Percentiles rank a stretch among this genome's conserved stretches.
Conservation (phyloP, 2,888 invertebrate genomes). For the Caenorhabditis sp. region DNA sequence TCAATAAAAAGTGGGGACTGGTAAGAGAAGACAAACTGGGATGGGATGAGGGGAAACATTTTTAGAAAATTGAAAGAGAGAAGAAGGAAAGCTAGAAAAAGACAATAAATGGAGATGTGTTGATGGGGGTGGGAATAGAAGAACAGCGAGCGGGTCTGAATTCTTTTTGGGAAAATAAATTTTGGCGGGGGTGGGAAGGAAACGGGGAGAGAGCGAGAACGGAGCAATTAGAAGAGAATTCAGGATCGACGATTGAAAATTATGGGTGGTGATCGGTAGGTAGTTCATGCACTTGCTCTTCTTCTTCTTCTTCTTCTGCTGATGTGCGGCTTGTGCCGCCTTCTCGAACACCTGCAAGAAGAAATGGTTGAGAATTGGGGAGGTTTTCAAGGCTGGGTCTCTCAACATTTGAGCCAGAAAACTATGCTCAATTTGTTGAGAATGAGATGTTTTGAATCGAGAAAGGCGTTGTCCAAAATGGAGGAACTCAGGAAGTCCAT, state of each 20-base stretch:
- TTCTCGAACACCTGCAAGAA: conserved; percentile 93
- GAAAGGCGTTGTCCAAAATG: background rate
- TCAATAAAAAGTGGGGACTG: no score
- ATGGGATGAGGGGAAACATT: background rate
- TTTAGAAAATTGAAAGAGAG: background rate
- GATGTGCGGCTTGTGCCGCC: conserved; percentile 97
- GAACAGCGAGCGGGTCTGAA: conserved; percentile 21
- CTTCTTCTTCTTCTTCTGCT: conserved; percentile 87
- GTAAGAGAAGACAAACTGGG: background rate
- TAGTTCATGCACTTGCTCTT: conserved; percentile 84
- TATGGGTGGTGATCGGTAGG: background rate
- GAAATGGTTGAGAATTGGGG: background rate
- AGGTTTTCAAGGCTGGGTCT: no score
- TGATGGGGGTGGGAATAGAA: conserved; percentile 9
- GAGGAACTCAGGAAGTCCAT: no score
- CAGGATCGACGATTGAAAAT: no score
- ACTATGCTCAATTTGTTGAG: background rate
- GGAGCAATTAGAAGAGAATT: conserved; percentile 1
- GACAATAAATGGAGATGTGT: conserved; percentile 37
- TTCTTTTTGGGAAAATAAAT: no score
- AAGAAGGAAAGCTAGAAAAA: conserved; percentile 1
- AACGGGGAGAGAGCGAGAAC: background rate
- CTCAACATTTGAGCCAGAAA: no score
- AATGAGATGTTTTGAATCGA: background rate
- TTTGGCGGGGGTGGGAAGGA: background rate